These are phyloP conservation scores for Glyphotaelius pellucidus DNA, from an alignment of 2,888 invertebrate genomes.

Conservation along the genomic window DNA sequence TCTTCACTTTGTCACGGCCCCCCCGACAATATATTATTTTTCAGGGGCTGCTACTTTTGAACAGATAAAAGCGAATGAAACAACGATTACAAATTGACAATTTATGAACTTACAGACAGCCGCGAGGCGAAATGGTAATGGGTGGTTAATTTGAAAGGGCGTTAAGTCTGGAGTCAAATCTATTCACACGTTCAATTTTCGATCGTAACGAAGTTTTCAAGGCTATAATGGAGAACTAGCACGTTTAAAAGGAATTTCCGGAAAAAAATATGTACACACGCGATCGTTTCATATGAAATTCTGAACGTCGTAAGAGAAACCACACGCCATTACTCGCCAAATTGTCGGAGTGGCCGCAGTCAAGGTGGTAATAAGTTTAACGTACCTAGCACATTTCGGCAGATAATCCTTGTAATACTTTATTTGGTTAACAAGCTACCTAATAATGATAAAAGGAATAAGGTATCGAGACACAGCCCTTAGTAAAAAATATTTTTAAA, in stretches of 20 bases:
- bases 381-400: conserved; percentile 87
- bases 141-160: conserved; percentile 61
- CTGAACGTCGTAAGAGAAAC: conserved; percentile 52
- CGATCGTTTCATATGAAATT: conserved; percentile 52
- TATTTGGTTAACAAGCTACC: conserved; percentile 74
- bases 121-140: conserved; percentile 61
- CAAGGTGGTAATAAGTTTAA: conserved; percentile 71
- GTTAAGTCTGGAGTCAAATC: conserved; percentile 52
- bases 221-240: conserved; percentile 45
- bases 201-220: conserved; percentile 24
- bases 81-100: conserved; percentile 49
- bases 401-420: conserved; percentile 79
- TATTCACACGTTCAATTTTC: conserved; percentile 28
- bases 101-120: conserved; percentile 55
- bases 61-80: conserved; percentile 10
- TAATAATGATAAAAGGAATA: conserved; percentile 75
- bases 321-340: conserved; percentile 83
- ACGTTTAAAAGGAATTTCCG: conserved; percentile 30
- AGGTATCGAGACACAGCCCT: conserved; percentile 74
- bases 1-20: conserved; percentile 44
- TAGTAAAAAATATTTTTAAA: conserved; percentile 77
- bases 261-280: conserved; percentile 35
- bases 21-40: conserved; percentile 49
- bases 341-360: conserved; percentile 74
- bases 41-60: conserved; percentile 22